Evolutionary conservation across 2,113 vertebrate genomes (phyloP), one percentile per base, ranked within the genome.

Genomic region (Macrotus californicus): DNA sequence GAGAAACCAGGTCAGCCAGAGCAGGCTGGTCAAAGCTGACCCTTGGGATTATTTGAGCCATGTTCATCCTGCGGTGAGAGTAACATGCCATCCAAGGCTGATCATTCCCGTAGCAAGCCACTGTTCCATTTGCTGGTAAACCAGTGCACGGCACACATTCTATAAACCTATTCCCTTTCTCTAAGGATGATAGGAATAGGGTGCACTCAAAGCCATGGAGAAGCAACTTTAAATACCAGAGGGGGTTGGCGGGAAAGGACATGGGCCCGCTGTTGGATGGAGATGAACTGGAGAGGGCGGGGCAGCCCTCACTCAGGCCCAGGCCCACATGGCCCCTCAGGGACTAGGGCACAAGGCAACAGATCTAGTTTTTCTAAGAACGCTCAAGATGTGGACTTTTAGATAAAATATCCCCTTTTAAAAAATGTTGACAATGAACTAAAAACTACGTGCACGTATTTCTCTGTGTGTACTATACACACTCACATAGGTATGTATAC

Each of bases 1-100:
- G 87, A 97, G 75, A 80, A 96, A 86, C 24, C 41, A 41, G 39
- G 91, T 83, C 87, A 97, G 64, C 21, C 19, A 97, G 94, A 94
- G 67, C 94, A 85, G 67, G 96, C 87, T 92, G 94, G 92, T 77
- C 43, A 36, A 56, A 79, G 54, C 79, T 96, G 94, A 59, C 72
- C 84, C 93, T 95, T 24, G 89, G 94, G 93, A 93, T 94, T 48
- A 61, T 87, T 15, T 85, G 97, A 90, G 86, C 91, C 67, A 31
- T 94, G 87, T 39, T 76, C 54, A 88, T 34, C 95, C 24, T 3
- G 0, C 34, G 54, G 1, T 6, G 34, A 64, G 67, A 84, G 72
- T 6, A n/a, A 95, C 92, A 73, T 54, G 89, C 93, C 73, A 81
- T 54, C 93, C 75, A 91, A 96, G 96, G 86, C 9, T 2, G 59